These are phyloP conservation scores for Nesoenas mayeri DNA, from an alignment of 2,113 vertebrate genomes.

Conservation along the genomic window DNA sequence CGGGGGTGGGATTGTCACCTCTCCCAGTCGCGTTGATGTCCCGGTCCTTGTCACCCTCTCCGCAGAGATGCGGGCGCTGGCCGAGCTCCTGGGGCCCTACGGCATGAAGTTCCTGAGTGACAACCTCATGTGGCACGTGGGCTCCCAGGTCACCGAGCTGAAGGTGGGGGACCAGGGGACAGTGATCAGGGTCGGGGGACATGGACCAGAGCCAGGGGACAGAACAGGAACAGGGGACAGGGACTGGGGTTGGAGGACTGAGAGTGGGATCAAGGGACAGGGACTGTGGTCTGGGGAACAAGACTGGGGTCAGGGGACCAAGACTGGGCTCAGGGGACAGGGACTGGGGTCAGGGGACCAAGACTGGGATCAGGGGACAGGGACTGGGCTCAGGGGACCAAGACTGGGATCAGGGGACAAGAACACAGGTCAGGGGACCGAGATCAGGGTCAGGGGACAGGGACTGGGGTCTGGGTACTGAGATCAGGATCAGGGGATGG, in stretches of 20 bases:
- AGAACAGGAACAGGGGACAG: neutral
- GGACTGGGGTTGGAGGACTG: no score
- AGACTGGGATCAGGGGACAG: no score
- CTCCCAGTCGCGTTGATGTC: fast-evolving
- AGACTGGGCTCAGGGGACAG: fast-evolving
- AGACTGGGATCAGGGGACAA: no score
- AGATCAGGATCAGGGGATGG: no score
- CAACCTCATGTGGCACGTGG: conserved; percentile 97
- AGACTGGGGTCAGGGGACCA: no score
- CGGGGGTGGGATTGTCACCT: fast-evolving
- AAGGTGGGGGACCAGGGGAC: conserved; percentile 76
- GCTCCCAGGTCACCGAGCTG: conserved; percentile 92
- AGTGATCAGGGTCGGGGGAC: no score
- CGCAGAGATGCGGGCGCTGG: conserved; percentile 86
- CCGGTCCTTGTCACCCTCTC: neutral
- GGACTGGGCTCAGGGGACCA: no score
- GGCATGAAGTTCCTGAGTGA: conserved; percentile 92
- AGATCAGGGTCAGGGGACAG: neutral
- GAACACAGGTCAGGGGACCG: no score
- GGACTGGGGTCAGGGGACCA: no score
- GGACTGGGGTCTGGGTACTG: no score
- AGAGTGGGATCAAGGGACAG: no score
- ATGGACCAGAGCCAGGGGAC: no score
- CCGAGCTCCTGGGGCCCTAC: conserved; percentile 91
- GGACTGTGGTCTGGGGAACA: fast-evolving